phyloP scores from a whole-genome alignment of 2,888 invertebrate genomes.

The Drosophila nr. perissopoda region DNA sequence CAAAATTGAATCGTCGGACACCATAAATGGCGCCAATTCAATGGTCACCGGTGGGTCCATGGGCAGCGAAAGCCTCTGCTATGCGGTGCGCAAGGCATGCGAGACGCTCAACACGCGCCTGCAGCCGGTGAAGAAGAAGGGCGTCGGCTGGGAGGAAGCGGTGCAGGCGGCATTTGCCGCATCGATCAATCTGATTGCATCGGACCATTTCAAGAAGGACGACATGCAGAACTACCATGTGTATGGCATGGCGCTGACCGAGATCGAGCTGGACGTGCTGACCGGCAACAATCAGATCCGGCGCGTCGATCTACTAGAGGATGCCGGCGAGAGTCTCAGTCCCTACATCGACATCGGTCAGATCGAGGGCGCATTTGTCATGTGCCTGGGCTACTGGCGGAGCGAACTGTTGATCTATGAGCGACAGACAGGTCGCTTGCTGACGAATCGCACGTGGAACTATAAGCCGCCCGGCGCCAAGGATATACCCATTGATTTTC shows the following conservation, averaged over 20 bases:
- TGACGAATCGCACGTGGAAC: slow-evolving; percentile 92
- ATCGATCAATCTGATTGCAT: slow-evolving; percentile 87
- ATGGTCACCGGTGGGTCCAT: slow-evolving; percentile 89
- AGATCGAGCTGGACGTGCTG: slow-evolving; percentile 91
- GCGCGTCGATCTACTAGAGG: slow-evolving; percentile 90
- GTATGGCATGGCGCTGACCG: slow-evolving; percentile 88
- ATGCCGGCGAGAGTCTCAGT: slow-evolving; percentile 90
- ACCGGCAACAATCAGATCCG: slow-evolving; percentile 90
- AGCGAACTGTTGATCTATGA: slow-evolving; percentile 89
- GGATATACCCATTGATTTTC: slow-evolving; percentile 92
- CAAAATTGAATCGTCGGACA: slow-evolving; percentile 88
- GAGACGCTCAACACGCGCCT: slow-evolving; percentile 87
- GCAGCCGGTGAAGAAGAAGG: slow-evolving; percentile 86
- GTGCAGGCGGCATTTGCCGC: slow-evolving; percentile 53
- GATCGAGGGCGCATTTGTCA: slow-evolving; percentile 92
- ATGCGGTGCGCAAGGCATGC: slow-evolving; percentile 88
- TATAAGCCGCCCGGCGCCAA: slow-evolving; percentile 92
- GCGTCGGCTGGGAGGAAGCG: slow-evolving; percentile 86
- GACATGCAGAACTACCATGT: slow-evolving; percentile 87
- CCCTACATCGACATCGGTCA: slow-evolving; percentile 91
- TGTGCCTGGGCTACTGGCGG: slow-evolving; percentile 92
- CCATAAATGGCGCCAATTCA: slow-evolving; percentile 88
- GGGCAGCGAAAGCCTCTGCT: slow-evolving; percentile 89
- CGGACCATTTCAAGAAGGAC: slow-evolving; percentile 86
- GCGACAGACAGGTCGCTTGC: slow-evolving; percentile 87